Evolutionary conservation across 2,888 invertebrate species (phyloP).

Genomic region (Apodemia duryi): DNA sequence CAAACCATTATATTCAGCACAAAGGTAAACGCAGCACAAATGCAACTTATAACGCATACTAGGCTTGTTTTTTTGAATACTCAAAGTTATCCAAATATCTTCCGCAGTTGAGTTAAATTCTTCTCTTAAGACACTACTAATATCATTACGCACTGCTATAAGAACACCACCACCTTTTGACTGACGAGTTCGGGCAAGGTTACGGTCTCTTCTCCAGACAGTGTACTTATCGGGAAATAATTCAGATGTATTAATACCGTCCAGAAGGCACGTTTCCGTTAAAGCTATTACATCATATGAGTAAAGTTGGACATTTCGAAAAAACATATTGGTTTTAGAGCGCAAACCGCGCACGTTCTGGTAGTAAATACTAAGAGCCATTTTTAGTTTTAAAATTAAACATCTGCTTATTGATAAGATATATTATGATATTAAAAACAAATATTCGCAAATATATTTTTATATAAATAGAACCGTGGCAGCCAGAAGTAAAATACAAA

Average conservation of each 20-base stretch:
- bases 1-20: neutral
- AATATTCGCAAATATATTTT: no score
- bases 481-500: neutral
- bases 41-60: no score
- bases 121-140: no score
- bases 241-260: neutral
- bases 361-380: neutral
- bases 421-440: no score
- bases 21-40: no score
- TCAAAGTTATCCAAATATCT: no score
- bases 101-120: no score
- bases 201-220: no score
- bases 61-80: no score
- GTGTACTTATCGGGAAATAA: neutral
- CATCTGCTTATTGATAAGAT: no score
- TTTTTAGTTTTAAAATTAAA: no score
- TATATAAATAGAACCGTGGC: neutral
- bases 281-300: neutral
- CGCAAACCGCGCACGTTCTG: neutral
- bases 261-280: neutral
- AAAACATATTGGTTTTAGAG: neutral
- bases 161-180: neutral
- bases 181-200: neutral
- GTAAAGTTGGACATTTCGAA: no score
- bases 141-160: neutral